Evolutionary conservation across 2,888 invertebrate species (phyloP).

Genomic region (Drosophila austrosaltans): DNA sequence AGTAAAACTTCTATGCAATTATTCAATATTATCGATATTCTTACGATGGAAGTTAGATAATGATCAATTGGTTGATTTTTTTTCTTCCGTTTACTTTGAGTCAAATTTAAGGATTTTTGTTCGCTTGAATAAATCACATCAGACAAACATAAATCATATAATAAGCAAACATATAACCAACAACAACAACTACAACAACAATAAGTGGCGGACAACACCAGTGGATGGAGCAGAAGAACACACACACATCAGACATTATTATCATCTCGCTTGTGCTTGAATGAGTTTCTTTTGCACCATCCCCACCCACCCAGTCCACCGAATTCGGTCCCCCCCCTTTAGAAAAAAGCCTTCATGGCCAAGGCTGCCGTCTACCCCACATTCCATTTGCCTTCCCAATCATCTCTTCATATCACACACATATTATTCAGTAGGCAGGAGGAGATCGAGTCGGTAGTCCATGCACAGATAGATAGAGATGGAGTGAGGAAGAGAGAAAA

Average conservation of each 20-base stretch:
- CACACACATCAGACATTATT: conserved; percentile 80
- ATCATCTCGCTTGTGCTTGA: conserved; percentile 83
- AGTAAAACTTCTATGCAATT: neutral
- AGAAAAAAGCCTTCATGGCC: conserved; percentile 46
- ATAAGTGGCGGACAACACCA: conserved; percentile 45
- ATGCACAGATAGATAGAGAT: conserved; percentile 7
- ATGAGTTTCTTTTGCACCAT: conserved; percentile 74
- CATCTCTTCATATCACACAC: conserved; percentile 65
- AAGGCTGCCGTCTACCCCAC: conserved; percentile 35
- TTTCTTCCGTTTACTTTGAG: conserved; percentile 49
- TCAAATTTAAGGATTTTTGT: conserved; percentile 72
- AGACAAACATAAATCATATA: conserved; percentile 81
- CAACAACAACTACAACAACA: conserved; percentile 38
- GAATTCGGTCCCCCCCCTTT: conserved; percentile 35
- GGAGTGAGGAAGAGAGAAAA: conserved; percentile 30
- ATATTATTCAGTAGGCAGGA: conserved; percentile 53
- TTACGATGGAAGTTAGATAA: conserved; percentile 34
- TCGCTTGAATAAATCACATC: conserved; percentile 81
- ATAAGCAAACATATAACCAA: conserved; percentile 51
- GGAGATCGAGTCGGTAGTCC: conserved; percentile 36
- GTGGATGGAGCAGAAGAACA: conserved; percentile 50
- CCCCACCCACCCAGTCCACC: neutral
- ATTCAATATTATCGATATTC: neutral
- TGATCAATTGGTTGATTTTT: neutral
- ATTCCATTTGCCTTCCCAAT: neutral